Base-by-base conservation (phyloP, 2,113 vertebrate species). In the Epinephelus fuscoguttatus region DNA sequence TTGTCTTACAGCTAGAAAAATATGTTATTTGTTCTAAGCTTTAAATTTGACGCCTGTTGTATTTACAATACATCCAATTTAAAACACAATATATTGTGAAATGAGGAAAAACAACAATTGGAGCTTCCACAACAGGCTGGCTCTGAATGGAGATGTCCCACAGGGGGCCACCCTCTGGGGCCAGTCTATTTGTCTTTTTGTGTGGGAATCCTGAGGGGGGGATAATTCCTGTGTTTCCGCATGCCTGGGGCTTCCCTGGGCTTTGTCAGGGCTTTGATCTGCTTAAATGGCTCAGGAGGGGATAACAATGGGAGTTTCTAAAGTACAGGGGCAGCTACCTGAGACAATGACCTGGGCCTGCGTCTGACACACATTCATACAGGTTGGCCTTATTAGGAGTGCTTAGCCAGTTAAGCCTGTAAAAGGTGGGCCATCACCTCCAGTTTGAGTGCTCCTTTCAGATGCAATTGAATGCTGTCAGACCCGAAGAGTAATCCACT, bases 241-340 rank as follows among this genome's bases (percentile, higher is more conserved):
- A 78, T 84, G 94, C 93, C 93, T 88, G 85, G 89, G 89, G 91
- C 90, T 95, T 95, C 94, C 91, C 93, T 88, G 91, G 90, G 94
- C 94, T 93, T 89, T 89, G 94, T 93, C 85, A 80, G 78, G 82
- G 80, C 93, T 91, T 94, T 87, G 93, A 95, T 96, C 89, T 78
- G 93, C 93, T 92, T 92, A 94, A 95, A 94, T 76, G 91, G 91
- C 89, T 94, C 90, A 1, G 93, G 89, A 88, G 93, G 92, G 91
- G 61, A 82, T 91, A 92, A 94, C 88, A 93, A 95, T 94, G 91
- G 91, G 81, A 82, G 82, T 75, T 79, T 63, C 82, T 60, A 81
- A 81, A 88, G 91, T 93, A 94, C 95, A 94, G 72, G 93, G 91
- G 93, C 73, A 60, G 88, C 89, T 94, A 95, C 93, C 94, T 95